Evolutionary conservation across 64 coral and sea anemone genomes (phyloP).

Genomic region (Hydrozoanthus tunicans): DNA sequence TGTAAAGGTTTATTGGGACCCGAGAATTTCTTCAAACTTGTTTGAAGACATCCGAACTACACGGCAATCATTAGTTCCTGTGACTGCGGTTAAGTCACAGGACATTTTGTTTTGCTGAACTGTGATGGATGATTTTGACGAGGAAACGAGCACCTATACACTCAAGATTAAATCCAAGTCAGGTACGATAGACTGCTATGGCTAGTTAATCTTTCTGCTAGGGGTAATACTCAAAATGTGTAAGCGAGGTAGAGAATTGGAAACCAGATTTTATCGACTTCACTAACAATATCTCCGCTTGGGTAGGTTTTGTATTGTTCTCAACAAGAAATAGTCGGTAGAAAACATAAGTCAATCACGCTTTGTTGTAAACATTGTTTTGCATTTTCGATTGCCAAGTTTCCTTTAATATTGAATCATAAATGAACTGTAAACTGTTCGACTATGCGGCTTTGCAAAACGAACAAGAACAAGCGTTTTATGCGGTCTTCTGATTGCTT

Average conservation of each 20-base stretch:
- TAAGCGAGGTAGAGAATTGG: neutral
- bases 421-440: neutral
- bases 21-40: neutral
- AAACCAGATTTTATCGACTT: slow-evolving; percentile 36
- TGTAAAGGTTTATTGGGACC: neutral
- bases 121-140: slow-evolving; percentile 42
- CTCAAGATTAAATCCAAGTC: slow-evolving; percentile 59
- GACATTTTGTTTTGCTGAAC: slow-evolving; percentile 43
- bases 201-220: neutral
- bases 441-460: neutral
- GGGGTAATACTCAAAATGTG: neutral
- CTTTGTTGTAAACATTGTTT: neutral
- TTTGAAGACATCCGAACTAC: neutral
- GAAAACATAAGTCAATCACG: neutral
- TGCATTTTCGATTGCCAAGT: neutral
- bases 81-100: neutral
- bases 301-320: slow-evolving; percentile 44
- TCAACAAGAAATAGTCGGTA: slow-evolving; percentile 8
- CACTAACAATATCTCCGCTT: slow-evolving; percentile 17
- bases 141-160: slow-evolving; percentile 47
- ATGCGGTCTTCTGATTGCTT: neutral
- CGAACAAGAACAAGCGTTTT: neutral
- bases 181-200: slow-evolving; percentile 27
- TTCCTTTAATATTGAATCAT: neutral
- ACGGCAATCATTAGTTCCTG: neutral